Evolutionary conservation across 2,888 invertebrate species (phyloP).

Genomic region (Tenthredo livida): DNA sequence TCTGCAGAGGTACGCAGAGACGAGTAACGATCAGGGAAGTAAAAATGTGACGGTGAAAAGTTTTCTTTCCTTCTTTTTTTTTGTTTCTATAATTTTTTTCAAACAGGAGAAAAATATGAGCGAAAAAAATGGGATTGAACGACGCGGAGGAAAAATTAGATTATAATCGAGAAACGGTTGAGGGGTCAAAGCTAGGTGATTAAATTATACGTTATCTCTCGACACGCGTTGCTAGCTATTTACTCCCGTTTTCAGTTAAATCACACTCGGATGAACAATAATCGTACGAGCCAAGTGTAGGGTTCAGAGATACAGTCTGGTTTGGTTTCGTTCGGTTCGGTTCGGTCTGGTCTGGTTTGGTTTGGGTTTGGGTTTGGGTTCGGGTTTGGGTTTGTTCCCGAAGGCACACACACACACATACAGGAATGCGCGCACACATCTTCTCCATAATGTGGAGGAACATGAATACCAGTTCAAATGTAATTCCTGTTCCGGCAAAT

Average conservation of each 20-base stretch:
- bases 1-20: no score
- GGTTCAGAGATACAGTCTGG: background rate
- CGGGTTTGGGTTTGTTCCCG: background rate
- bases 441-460: background rate
- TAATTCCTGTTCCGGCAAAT: constrained; percentile 46
- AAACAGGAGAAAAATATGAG: no score
- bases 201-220: constrained; percentile 10
- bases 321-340: background rate
- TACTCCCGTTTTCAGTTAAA: constrained; percentile 17
- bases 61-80: no score
- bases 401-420: background rate
- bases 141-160: background rate
- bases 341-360: background rate
- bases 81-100: no score
- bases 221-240: constrained; percentile 10
- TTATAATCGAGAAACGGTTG: background rate
- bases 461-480: constrained; percentile 39
- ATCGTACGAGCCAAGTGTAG: constrained; percentile 19
- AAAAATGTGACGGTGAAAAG: no score
- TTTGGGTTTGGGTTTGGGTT: background rate
- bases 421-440: background rate
- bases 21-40: no score
- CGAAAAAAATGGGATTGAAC: no score
- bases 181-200: background rate
- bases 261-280: constrained; percentile 35